Conservation (phyloP, 2,888 invertebrate species). For the Polietes domitor region DNA sequence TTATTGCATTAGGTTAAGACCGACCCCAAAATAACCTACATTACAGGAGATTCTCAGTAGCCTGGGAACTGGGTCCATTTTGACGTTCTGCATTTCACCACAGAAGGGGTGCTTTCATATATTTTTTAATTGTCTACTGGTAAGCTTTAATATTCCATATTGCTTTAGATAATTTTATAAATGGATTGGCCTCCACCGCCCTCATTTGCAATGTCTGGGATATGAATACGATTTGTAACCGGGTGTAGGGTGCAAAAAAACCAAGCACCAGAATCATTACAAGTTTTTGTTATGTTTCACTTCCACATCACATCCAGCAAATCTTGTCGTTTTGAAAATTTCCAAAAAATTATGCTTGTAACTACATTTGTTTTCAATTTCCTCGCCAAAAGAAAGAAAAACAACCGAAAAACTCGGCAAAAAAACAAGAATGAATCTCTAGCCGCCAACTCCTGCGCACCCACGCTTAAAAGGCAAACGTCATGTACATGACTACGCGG, state of each 20-base stretch:
- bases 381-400: background rate
- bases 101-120: no score
- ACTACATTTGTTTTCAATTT: slow-evolving; percentile 52
- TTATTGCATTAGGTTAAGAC: no score
- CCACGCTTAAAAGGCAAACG: slow-evolving; percentile 42
- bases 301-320: slow-evolving; percentile 19
- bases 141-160: no score
- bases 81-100: no score
- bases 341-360: background rate
- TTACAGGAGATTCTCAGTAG: no score
- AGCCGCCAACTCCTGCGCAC: background rate
- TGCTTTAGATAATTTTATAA: no score
- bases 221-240: no score
- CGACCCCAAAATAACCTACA: no score
- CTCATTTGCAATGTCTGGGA: background rate
- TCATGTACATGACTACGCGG: slow-evolving; percentile 58
- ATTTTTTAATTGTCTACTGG: no score
- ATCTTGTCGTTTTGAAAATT: slow-evolving; percentile 36
- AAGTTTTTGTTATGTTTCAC: slow-evolving; percentile 15
- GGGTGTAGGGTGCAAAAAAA: background rate
- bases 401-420: background rate
- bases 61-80: no score
- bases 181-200: no score
- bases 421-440: background rate
- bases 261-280: background rate